Base-by-base conservation (phyloP, 2,797 vertebrate genomes). In the Apogon hyalosoma region DNA sequence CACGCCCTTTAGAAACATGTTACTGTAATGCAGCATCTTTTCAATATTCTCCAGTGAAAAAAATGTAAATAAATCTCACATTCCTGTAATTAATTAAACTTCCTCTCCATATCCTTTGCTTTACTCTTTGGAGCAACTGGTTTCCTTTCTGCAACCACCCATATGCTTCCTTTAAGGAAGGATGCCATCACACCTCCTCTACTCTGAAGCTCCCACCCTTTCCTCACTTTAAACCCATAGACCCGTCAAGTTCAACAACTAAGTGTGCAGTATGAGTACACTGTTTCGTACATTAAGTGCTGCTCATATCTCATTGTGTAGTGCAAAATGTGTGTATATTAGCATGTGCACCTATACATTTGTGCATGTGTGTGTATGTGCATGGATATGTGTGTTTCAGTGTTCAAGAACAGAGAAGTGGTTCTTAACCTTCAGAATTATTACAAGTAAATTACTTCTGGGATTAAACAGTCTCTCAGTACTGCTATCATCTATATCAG, bases 91-190 rank as follows among this genome's bases (percentile, higher is more conserved):
- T 83, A 83, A 80, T 85, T 74, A 50, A 14, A 77, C 84, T 80
- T 89, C 86, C 84, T 79, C 21, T 39, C 59, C 45, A 49, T 56
- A 82, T 83, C 75, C 80, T 83, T 78, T 82, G 39, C 69, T 85
- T 71, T 45, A 60, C 54, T 63, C 80, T 75, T 60, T 39, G 36
- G 79, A 83, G 63, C 63, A 58, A 63, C 41, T 42, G 41, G 56
- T 70, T 88, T 92, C 90, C 89, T 85, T 63, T 82, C 75, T 64
- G 48, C 57, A 70, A 76, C 73, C 81, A 43, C 88, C 83, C 86
- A 88, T 87, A 79, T 91, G 88, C 84, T 92, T 93, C 92, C 91
- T 89, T 77, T 65, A 63, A 75, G 87, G 88, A 91, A 90, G 92
- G 90, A 94, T 90, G 84, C 79, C 73, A 83, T 92, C 88, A 85